These are phyloP conservation scores for Drosophila subobscura DNA, from an alignment of 1,140 invertebrate species.

Conservation along the genomic window DNA sequence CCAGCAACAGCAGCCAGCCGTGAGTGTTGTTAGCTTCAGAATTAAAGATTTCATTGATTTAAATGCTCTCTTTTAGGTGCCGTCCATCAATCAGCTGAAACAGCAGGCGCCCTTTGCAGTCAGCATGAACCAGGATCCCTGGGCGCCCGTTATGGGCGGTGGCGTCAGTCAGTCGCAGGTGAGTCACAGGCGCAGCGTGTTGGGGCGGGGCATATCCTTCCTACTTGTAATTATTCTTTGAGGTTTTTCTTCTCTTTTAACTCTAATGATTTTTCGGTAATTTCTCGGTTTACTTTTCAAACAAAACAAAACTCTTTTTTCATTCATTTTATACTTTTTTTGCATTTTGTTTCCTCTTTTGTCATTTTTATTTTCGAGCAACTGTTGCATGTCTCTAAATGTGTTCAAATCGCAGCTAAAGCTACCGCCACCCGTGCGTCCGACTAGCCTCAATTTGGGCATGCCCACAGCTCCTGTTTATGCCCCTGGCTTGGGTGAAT, in stretches of 20 bases:
- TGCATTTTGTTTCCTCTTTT: conserved; percentile 65
- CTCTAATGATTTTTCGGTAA: conserved; percentile 57
- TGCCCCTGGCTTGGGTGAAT: conserved; percentile 29
- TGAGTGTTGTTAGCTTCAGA: conserved; percentile 34
- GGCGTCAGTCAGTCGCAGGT: conserved; percentile 73
- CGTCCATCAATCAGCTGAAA: conserved; percentile 85
- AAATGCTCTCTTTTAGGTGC: conserved; percentile 60
- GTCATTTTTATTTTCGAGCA: conserved; percentile 49
- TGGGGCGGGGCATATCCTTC: conserved; percentile 21
- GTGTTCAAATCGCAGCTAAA: conserved; percentile 38
- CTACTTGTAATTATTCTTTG: conserved; percentile 41
- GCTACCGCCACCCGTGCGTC: conserved; percentile 51
- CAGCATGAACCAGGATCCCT: conserved; percentile 83
- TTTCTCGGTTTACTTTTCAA: conserved; percentile 46
- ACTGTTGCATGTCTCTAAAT: conserved; percentile 59
- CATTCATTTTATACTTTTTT: conserved; percentile 21
- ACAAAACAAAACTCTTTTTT: conserved; percentile 35
- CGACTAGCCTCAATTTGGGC: conserved; percentile 58
- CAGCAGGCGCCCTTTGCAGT: conserved; percentile 84
- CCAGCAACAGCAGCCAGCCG: conserved; percentile 83
- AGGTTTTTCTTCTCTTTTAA: conserved; percentile 34
- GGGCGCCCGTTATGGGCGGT: conserved; percentile 80
- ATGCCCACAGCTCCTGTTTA: neutral
- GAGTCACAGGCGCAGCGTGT: conserved; percentile 37
- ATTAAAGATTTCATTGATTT: neutral